Conservation (phyloP, 2,888 invertebrate genomes). For the Meliscaeva auricollis region DNA sequence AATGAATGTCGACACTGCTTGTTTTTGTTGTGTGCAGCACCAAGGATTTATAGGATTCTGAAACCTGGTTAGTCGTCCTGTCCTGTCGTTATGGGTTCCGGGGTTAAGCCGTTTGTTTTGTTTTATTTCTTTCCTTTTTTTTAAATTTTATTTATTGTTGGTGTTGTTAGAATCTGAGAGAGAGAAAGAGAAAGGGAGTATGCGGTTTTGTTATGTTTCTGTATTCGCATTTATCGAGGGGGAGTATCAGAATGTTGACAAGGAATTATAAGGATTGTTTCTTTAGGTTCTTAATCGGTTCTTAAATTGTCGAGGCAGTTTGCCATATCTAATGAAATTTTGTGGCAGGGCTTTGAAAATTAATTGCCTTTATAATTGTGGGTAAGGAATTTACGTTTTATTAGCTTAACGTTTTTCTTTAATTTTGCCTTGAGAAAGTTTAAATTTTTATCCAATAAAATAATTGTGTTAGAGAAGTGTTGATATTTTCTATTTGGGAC, state of each 20-base stretch:
- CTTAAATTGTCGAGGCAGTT: conserved; percentile 73
- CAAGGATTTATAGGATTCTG: conserved; percentile 21
- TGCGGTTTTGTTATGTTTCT: not conserved
- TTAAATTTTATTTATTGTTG: conserved; percentile 45
- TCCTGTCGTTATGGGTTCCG: conserved; percentile 40
- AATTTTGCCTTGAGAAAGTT: too few species aligned
- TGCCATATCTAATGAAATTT: conserved; percentile 69
- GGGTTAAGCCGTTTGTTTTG: conserved; percentile 35
- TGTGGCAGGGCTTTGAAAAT: conserved; percentile 64
- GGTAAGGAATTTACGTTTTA: conserved; percentile 56
- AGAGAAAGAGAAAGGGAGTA: not conserved
- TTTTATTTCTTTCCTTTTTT: conserved; percentile 22
- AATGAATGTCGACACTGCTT: conserved; percentile 47
- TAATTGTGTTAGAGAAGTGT: too few species aligned
- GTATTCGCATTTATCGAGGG: not conserved
- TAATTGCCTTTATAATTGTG: conserved; percentile 68
- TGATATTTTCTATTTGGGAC: too few species aligned
- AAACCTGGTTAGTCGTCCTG: conserved; percentile 17
- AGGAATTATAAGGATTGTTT: conserved; percentile 72
- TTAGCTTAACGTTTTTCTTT: conserved; percentile 47
- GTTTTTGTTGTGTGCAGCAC: conserved; percentile 23
- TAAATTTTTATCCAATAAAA: too few species aligned
- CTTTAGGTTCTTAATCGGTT: conserved; percentile 70
- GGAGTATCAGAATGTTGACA: conserved; percentile 65
- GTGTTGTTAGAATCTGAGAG: not conserved